Percentiles rank a stretch among this genome's conserved stretches.
phyloP scores from a whole-genome alignment of 2,888 invertebrate species.

The Meliscaeva auricollis region DNA sequence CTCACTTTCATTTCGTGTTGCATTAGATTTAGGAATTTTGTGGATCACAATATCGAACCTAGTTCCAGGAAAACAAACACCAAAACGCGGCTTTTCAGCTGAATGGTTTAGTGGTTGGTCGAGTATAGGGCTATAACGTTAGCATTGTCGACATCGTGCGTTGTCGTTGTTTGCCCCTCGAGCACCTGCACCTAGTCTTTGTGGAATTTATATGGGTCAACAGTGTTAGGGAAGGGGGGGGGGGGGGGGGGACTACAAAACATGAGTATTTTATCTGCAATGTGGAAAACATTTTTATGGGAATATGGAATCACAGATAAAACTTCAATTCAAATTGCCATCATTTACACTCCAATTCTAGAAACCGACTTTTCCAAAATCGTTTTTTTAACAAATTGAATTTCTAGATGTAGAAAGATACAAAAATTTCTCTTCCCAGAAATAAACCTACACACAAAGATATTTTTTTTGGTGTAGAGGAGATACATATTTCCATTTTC shows the following conservation, averaged over 20 bases:
- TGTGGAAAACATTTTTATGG: neutral
- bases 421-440: neutral
- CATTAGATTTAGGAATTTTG: constrained; percentile 5
- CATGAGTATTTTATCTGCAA: constrained; percentile 27
- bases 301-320: constrained; percentile 27
- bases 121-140: neutral
- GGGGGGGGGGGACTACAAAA: no score
- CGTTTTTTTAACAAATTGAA: neutral
- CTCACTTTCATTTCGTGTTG: neutral
- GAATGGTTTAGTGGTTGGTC: constrained; percentile 9
- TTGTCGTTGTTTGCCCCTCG: neutral
- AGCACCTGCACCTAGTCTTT: constrained; percentile 7
- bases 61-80: neutral
- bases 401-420: neutral
- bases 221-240: neutral
- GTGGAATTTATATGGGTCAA: constrained; percentile 3
- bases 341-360: neutral
- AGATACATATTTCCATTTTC: constrained; percentile 23
- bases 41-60: neutral
- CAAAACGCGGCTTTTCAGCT: constrained; percentile 4
- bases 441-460: no score
- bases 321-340: constrained; percentile 5
- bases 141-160: neutral
- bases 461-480: no score
- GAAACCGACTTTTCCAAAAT: neutral